Conservation (phyloP, 2,797 vertebrate species). For the Smutsia gigantea region DNA sequence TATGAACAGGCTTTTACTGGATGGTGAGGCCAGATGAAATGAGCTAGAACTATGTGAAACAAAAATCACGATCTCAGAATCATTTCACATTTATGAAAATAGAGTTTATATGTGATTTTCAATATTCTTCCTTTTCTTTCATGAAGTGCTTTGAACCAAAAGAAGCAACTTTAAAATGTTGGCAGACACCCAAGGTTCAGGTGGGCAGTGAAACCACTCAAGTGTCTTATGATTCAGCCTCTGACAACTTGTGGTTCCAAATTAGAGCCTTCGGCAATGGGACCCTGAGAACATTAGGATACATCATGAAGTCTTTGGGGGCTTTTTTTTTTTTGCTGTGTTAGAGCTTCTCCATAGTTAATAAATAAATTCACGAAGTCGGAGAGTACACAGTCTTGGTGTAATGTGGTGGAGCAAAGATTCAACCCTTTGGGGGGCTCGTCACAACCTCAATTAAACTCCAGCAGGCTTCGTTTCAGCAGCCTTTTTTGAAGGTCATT, state of each 20-base stretch:
- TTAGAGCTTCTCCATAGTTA: conserved; percentile 75
- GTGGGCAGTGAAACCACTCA: conserved; percentile 63
- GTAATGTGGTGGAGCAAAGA: conserved; percentile 67
- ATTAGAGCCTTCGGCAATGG: conserved; percentile 78
- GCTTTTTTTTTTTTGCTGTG: neutral
- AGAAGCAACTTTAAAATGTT: conserved; percentile 71
- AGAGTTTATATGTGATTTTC: conserved; percentile 29
- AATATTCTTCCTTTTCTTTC: neutral
- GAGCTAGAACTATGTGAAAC: neutral
- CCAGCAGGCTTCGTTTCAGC: conserved; percentile 1
- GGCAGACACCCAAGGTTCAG: conserved; percentile 46
- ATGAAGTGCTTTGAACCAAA: conserved; percentile 44
- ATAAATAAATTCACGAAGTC: conserved; percentile 75
- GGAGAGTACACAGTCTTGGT: conserved; percentile 47
- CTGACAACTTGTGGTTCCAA: conserved; percentile 75
- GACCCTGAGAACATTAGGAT: conserved; percentile 68
- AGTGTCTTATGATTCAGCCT: conserved; percentile 47
- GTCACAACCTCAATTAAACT: conserved; percentile 64
- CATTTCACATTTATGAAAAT: conserved; percentile 35
- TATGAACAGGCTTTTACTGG: neutral
- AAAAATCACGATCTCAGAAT: conserved; percentile 14
- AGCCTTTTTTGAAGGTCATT: conserved; percentile 61
- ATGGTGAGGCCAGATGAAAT: neutral
- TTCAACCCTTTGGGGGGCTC: conserved; percentile 53
- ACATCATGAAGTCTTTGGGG: conserved; percentile 55